Base-by-base conservation (phyloP, 2,113 vertebrate genomes). In the Misgurnus mizolepis region DNA sequence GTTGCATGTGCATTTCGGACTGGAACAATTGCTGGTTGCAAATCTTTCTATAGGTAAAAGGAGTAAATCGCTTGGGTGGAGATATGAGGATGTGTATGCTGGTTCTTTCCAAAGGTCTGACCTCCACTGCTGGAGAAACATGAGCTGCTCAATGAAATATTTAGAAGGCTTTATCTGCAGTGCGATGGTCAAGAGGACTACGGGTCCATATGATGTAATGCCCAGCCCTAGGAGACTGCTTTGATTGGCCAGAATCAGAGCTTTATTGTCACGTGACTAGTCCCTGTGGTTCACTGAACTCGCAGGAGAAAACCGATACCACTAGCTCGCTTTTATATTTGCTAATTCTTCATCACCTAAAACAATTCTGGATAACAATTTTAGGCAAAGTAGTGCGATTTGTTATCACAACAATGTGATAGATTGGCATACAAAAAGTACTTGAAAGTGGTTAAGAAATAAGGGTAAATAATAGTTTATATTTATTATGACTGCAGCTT, bases 81-180 rank as follows among this genome's bases (percentile, higher is more conserved):
- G 58, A 69, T 47, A 43, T 41, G n/a, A 6, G 27, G 45, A 34
- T 56, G 78, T 34, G 12, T 65, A 34, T 65, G 67, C 49, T 50
- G 58, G 27, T 74, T 58, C 82, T 89, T 87, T 84, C 49, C 80
- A 55, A 82, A 80, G 83, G 53, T 83, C 87, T 91, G 91, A 91
- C 90, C 92, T 93, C 90, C 87, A 90, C 79, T 72, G 85, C 81
- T 89, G 84, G 86, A 87, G 92, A 82, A 93, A 93, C 89, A 84
- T 40, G 89, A 93, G 87, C 86, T 83, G 66, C 90, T 91, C 91
- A 92, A 93, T 93, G 90, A 94, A 94, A 92, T 92, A 93, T 93
- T 93, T 91, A 93, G 74, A 87, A 89, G 85, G 76, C 83, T 91
- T 92, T 90, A 92, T 91, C 92, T 88, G 92, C 92, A 93, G 88